Evolutionary conservation across 2,888 invertebrate genomes (phyloP).

Genomic region (Oligia fasciuncula): DNA sequence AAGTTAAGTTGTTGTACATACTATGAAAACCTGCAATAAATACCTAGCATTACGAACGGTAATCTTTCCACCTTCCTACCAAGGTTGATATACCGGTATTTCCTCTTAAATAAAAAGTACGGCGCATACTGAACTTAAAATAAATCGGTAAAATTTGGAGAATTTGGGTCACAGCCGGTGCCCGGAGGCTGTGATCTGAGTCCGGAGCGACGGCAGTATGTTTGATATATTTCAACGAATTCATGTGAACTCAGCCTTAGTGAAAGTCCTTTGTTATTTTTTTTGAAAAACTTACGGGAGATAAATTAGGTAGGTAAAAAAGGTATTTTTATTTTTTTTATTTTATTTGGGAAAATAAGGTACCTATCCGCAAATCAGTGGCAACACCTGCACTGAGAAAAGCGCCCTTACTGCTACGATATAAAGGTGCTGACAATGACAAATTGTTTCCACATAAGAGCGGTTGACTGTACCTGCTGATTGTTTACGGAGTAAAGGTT

Average conservation of each 20-base stretch:
- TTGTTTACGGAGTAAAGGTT: neutral
- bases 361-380: neutral
- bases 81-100: slow-evolving; percentile 8
- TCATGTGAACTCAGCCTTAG: slow-evolving; percentile 18
- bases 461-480: neutral
- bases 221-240: slow-evolving; percentile 49
- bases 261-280: neutral
- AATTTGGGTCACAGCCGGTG: slow-evolving; percentile 37
- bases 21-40: neutral
- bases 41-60: neutral
- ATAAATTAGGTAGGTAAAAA: neutral
- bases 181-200: slow-evolving; percentile 8
- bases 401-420: neutral
- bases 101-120: slow-evolving; percentile 14
- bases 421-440: neutral
- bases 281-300: neutral
- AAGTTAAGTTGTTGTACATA: neutral
- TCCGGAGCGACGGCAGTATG: slow-evolving; percentile 8
- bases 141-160: slow-evolving; percentile 18
- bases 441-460: neutral
- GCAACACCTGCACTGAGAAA: neutral
- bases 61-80: neutral
- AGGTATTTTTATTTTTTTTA: neutral
- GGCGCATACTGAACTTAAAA: slow-evolving; percentile 21
- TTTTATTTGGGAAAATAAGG: too few species aligned